Percentiles rank a stretch among this genome's conserved stretches.
phyloP scores from a whole-genome alignment of 2,113 vertebrate genomes.

The Oreotrochilus melanogaster region DNA sequence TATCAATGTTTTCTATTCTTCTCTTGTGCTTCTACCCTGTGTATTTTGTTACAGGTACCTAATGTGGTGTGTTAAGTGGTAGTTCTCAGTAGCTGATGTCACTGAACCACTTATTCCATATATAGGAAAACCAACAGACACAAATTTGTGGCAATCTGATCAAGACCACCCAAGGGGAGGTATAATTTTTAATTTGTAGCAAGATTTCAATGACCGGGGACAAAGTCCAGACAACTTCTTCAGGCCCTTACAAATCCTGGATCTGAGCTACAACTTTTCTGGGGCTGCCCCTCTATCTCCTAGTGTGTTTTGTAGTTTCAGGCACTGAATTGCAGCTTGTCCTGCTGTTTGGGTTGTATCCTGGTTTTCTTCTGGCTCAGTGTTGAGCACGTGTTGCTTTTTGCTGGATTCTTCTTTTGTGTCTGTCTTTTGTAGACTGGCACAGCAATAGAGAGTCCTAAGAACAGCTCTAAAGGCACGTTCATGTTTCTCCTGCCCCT shows the following conservation, averaged over 20 bases:
- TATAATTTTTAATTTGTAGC: background rate
- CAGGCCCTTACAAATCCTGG: background rate
- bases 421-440: background rate
- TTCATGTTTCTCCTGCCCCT: background rate
- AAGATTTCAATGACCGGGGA: background rate
- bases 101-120: background rate
- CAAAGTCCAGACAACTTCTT: background rate
- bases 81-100: background rate
- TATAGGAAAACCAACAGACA: background rate
- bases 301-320: background rate
- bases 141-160: background rate
- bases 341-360: background rate
- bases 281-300: background rate
- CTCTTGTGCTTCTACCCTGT: rapidly evolving
- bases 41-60: background rate
- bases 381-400: background rate
- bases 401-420: background rate
- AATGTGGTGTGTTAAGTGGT: background rate
- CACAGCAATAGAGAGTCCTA: background rate
- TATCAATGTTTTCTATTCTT: background rate
- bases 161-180: background rate
- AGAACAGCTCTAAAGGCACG: background rate
- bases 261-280: background rate
- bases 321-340: background rate
- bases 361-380: background rate